Conservation (phyloP, 1,140 invertebrate species). For the Steinernema khuongi region DNA sequence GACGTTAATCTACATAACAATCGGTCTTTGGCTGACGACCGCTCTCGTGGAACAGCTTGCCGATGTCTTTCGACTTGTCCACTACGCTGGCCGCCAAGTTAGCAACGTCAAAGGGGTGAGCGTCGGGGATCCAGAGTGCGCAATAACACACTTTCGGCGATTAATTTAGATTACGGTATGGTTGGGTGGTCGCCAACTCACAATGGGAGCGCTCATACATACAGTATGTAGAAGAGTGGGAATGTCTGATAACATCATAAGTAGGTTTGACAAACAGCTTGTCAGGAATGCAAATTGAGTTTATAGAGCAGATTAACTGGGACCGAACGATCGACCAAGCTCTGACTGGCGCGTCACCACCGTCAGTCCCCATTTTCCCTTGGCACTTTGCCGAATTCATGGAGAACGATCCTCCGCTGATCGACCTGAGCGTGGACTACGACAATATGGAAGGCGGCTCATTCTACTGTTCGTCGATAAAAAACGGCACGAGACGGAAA, state of each 20-base stretch:
- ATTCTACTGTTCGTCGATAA: constrained; percentile 20
- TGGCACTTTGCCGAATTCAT: constrained; percentile 56
- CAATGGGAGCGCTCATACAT: constrained; percentile 49
- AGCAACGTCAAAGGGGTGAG: constrained; percentile 51
- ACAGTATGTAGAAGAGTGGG: constrained; percentile 51
- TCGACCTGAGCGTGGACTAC: constrained; percentile 50
- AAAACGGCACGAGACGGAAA: not conserved
- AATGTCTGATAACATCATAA: constrained; percentile 51
- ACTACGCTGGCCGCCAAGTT: constrained; percentile 53
- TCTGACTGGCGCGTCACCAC: constrained; percentile 39
- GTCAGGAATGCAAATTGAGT: not conserved
- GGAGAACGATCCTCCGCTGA: constrained; percentile 52
- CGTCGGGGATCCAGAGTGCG: not conserved
- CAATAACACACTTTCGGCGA: not conserved
- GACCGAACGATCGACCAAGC: constrained; percentile 48
- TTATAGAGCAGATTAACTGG: constrained; percentile 52
- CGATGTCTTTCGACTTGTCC: constrained; percentile 52
- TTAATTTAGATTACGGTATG: constrained; percentile 50
- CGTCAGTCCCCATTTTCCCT: constrained; percentile 49
- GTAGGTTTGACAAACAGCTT: constrained; percentile 30
- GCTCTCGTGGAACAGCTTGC: constrained; percentile 53
- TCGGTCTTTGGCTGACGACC: constrained; percentile 53
- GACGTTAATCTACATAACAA: constrained; percentile 53
- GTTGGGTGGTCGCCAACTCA: constrained; percentile 47
- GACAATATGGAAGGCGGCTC: constrained; percentile 38